A percentile compares a stretch with the other conserved stretches of the same genome.
Evolutionary conservation across 2,113 vertebrate species (phyloP).

Genomic region (Lonchura striata): DNA sequence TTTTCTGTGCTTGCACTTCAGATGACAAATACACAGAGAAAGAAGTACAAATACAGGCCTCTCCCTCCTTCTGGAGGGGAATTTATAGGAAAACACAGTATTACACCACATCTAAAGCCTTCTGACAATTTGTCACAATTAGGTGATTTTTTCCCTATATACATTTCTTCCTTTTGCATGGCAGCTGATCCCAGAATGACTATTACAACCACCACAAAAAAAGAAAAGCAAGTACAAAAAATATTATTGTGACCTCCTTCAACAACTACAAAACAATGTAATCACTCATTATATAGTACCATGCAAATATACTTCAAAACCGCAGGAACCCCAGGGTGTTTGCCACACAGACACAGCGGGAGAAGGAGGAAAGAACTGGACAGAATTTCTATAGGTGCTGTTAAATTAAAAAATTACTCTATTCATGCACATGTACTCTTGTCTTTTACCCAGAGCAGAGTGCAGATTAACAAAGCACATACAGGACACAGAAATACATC

Average conservation of each 20-base stretch:
- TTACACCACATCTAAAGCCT: constrained; percentile 21
- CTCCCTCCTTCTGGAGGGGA: not conserved
- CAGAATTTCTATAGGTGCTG: not conserved
- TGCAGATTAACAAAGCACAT: not conserved
- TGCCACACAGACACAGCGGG: constrained; percentile 3
- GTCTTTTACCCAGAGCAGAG: not conserved
- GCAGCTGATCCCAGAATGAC: not conserved
- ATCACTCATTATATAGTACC: not conserved
- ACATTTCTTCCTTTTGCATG: not conserved
- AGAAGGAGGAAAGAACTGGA: constrained; percentile 5
- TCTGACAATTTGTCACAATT: not conserved
- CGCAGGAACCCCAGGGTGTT: constrained; percentile 20
- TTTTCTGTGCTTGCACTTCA: not conserved
- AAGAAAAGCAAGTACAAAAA: not conserved
- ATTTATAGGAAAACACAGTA: not conserved
- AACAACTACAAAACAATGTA: constrained; percentile 1
- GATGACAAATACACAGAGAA: not conserved
- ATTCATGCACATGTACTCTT: not conserved
- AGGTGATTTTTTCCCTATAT: not conserved
- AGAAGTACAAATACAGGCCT: not conserved
- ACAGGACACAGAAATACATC: not conserved
- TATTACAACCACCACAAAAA: not conserved
- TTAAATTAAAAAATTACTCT: constrained; percentile 4
- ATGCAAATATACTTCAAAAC: constrained; percentile 22
- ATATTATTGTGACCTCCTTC: not conserved